Conservation (phyloP, 2,888 invertebrate genomes). For the Drosophila ezoana region DNA sequence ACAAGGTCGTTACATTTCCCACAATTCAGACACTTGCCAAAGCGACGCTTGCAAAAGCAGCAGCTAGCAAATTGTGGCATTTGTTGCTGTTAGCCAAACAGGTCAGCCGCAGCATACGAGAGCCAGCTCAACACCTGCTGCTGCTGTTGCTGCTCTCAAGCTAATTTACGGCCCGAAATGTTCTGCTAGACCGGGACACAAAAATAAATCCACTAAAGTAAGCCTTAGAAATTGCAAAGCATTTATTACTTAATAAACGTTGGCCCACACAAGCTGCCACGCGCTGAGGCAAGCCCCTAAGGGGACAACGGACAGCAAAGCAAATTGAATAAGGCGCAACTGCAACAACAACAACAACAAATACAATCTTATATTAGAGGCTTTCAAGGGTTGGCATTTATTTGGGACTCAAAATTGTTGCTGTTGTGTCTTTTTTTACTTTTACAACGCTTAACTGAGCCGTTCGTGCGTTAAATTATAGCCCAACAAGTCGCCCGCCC, state of each 20-base stretch:
- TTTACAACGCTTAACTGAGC: constrained; percentile 67
- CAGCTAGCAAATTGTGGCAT: constrained; percentile 63
- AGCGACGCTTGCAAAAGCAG: constrained; percentile 58
- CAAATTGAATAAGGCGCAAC: constrained; percentile 60
- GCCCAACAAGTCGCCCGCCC: constrained; percentile 46
- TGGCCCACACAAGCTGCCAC: background rate
- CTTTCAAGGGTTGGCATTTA: constrained; percentile 64
- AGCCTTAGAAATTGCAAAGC: constrained; percentile 62
- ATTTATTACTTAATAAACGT: constrained; percentile 76
- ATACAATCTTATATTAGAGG: constrained; percentile 51
- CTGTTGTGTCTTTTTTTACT: constrained; percentile 20
- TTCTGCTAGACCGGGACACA: constrained; percentile 21
- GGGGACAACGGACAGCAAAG: constrained; percentile 11
- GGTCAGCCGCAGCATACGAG: constrained; percentile 11
- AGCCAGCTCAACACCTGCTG: constrained; percentile 45
- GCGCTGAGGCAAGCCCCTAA: background rate
- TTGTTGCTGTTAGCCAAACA: constrained; percentile 39
- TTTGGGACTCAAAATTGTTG: constrained; percentile 49
- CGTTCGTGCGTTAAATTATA: constrained; percentile 78
- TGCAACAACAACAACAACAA: constrained; percentile 21
- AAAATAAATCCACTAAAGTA: constrained; percentile 49
- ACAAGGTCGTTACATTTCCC: constrained; percentile 62
- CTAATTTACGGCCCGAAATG: constrained; percentile 50
- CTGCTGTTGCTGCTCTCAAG: constrained; percentile 12
- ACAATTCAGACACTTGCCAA: constrained; percentile 56